phyloP scores from a whole-genome alignment of 2,113 vertebrate genomes.

The Calidris pugnax region DNA sequence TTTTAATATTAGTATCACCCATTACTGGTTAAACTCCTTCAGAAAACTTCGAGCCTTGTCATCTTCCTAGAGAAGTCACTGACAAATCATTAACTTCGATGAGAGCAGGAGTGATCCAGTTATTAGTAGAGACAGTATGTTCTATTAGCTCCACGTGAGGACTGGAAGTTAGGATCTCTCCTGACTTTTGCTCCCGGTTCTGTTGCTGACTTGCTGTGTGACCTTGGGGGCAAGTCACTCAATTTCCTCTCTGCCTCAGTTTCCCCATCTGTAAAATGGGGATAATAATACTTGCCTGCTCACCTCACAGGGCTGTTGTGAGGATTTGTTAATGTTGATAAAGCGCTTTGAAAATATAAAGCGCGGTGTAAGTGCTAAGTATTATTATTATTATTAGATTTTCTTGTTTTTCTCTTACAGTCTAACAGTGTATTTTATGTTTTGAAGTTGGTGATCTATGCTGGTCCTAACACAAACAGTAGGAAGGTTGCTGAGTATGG shows the following conservation, averaged over 20 bases:
- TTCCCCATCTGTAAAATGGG: slow-evolving; percentile 68
- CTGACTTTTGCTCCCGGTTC: background rate
- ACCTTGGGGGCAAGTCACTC: background rate
- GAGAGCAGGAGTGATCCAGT: background rate
- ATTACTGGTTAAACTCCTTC: slow-evolving; percentile 19
- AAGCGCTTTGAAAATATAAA: slow-evolving; percentile 38
- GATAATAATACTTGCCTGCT: slow-evolving; percentile 57
- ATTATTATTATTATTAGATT: slow-evolving; percentile 80
- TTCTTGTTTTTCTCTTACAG: slow-evolving; percentile 81
- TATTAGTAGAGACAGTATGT: background rate
- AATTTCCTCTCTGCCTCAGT: slow-evolving; percentile 32
- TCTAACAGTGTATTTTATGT: slow-evolving; percentile 80
- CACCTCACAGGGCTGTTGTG: slow-evolving; percentile 42
- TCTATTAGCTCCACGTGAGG: background rate
- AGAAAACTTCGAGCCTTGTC: background rate
- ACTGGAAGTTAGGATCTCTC: background rate
- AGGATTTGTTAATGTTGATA: slow-evolving; percentile 40
- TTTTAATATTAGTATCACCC: background rate
- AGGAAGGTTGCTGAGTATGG: slow-evolving; percentile 98
- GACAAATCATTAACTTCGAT: background rate
- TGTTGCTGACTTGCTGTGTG: background rate
- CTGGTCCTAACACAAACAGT: slow-evolving; percentile 98
- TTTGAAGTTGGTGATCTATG: slow-evolving; percentile 96
- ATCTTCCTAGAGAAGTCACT: background rate
- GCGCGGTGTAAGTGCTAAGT: slow-evolving; percentile 57